These are phyloP conservation scores for Caenorhabditis remanei DNA, from an alignment of 1,140 invertebrate genomes.

Conservation along the genomic window DNA sequence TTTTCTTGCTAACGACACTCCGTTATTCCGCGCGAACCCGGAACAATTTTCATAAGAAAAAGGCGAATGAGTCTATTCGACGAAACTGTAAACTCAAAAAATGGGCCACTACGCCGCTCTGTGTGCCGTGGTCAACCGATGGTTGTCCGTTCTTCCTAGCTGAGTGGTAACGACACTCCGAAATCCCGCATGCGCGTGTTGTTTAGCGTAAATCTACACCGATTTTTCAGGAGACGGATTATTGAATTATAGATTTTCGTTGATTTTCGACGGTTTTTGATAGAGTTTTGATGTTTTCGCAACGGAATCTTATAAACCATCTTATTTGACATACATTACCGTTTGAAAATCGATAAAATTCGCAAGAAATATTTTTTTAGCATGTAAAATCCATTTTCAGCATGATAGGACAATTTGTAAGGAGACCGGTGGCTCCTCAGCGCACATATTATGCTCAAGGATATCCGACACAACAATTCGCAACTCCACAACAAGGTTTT, in stretches of 20 bases:
- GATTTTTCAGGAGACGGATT: not conserved
- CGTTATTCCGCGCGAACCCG: no score
- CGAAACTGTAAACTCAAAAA: no score
- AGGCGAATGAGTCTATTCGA: no score
- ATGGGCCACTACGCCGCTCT: no score
- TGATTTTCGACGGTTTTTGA: not conserved
- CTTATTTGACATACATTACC: not conserved
- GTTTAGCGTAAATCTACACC: slow-evolving; percentile 12
- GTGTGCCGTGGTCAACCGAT: no score
- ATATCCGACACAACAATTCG: not conserved
- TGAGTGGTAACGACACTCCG: not conserved
- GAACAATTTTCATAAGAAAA: no score
- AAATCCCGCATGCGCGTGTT: not conserved
- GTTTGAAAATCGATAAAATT: not conserved
- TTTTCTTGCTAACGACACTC: no score
- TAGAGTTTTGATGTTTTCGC: not conserved
- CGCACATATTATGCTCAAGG: not conserved
- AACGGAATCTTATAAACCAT: not conserved
- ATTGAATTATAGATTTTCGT: not conserved
- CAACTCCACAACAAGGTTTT: not conserved
- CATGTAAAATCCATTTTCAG: not conserved
- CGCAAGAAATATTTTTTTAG: no score
- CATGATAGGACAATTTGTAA: not conserved
- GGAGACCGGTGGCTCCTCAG: not conserved
- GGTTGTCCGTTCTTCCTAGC: no score